A percentile compares a stretch with the other conserved stretches of the same genome.
These are phyloP conservation scores for Mylabris sibirica DNA, from an alignment of 2,888 invertebrate species.

Conservation along the genomic window DNA sequence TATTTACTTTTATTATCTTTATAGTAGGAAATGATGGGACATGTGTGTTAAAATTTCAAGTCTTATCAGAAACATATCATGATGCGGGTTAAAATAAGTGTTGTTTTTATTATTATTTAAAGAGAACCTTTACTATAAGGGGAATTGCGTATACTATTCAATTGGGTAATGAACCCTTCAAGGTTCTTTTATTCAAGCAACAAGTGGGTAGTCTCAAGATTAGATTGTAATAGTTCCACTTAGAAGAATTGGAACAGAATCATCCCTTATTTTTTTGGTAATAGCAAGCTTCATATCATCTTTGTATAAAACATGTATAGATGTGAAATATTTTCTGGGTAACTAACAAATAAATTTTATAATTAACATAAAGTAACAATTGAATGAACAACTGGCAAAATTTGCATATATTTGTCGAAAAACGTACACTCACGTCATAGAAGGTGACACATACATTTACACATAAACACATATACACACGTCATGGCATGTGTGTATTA, in stretches of 20 bases:
- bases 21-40: conserved; percentile 21
- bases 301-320: too few species aligned
- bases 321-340: too few species aligned
- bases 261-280: not conserved
- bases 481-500: conserved; percentile 54
- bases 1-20: too few species aligned
- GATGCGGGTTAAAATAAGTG: conserved; percentile 47
- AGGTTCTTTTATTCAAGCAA: conserved; percentile 9
- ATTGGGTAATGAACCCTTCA: conserved; percentile 13
- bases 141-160: conserved; percentile 33
- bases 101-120: conserved; percentile 39
- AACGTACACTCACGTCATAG: conserved; percentile 19
- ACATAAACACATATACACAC: conserved; percentile 42
- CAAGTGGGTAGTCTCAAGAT: conserved; percentile 12
- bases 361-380: not conserved
- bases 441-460: conserved; percentile 51
- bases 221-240: not conserved
- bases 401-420: conserved; percentile 33
- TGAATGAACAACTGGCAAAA: not conserved
- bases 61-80: conserved; percentile 45
- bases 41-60: conserved; percentile 47
- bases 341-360: too few species aligned
- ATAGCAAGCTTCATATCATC: too few species aligned
- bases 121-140: conserved; percentile 38
- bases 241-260: not conserved